Conservation (phyloP, 2,797 vertebrate species). For the Apogon talboti region DNA sequence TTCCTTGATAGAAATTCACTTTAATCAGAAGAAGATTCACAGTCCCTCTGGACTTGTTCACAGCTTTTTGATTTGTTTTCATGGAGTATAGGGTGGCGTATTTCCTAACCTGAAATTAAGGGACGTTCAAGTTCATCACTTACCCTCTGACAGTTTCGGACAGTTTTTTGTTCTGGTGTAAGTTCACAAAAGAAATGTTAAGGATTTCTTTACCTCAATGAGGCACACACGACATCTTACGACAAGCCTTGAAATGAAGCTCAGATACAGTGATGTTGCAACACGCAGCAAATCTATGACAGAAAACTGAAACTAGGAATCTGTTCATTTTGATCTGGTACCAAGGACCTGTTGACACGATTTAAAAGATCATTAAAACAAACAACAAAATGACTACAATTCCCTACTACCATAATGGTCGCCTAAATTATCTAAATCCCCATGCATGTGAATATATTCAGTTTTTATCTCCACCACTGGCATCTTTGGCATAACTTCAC, state of each 20-base stretch:
- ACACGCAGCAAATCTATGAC: constrained; percentile 6
- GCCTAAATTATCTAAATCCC: no score
- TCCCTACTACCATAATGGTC: no score
- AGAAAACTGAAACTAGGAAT: constrained; percentile 7
- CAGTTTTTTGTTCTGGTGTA: constrained; percentile 6
- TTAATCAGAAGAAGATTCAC: constrained; percentile 76
- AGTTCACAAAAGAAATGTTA: neutral
- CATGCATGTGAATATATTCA: no score
- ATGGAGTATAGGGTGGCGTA: constrained; percentile 15
- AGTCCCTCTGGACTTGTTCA: constrained; percentile 55
- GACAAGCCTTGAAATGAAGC: neutral
- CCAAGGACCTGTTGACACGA: no score
- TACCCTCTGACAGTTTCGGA: constrained; percentile 8
- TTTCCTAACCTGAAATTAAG: constrained; percentile 45
- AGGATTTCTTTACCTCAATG: constrained; percentile 6
- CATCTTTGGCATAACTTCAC: no score
- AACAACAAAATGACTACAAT: no score
- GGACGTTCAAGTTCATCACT: constrained; percentile 34
- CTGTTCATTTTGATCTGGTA: no score
- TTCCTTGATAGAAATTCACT: constrained; percentile 78
- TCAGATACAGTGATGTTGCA: constrained; percentile 30
- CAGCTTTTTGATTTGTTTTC: constrained; percentile 66
- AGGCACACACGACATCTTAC: neutral
- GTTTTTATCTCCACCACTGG: no score
- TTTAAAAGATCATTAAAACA: no score